phyloP scores from a whole-genome alignment of 2,888 invertebrate genomes.

The Trichopria drosophilae region DNA sequence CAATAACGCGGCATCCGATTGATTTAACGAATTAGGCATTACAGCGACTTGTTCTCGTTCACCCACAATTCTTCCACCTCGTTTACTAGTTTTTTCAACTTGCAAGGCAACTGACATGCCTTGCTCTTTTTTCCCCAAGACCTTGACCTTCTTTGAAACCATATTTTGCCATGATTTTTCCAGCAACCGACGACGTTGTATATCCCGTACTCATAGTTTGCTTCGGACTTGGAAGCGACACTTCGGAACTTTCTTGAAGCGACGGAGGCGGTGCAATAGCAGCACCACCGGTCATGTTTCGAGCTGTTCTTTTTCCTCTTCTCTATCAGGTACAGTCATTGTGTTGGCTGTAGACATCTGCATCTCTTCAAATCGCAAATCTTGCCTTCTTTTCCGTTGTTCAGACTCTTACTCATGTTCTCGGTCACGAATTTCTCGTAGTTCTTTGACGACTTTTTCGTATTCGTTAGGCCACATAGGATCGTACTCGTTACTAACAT shows the following conservation, averaged over 20 bases:
- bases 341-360: conserved; percentile 47
- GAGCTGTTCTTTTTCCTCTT: conserved; percentile 51
- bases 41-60: conserved; percentile 81
- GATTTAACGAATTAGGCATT: conserved; percentile 65
- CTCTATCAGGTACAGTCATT: conserved; percentile 52
- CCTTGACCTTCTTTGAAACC: conserved; percentile 99
- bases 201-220: conserved; percentile 60
- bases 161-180: conserved; percentile 99
- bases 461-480: conserved; percentile 99
- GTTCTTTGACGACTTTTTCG: conserved; percentile 88
- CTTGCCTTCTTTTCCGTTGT: conserved; percentile 59
- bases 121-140: conserved; percentile 94
- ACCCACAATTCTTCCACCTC: conserved; percentile 94
- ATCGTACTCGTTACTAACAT: conserved; percentile 94
- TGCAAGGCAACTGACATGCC: conserved; percentile 96
- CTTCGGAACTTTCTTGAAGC: conserved; percentile 67
- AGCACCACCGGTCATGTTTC: conserved; percentile 69
- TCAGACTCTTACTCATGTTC: conserved; percentile 68
- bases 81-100: conserved; percentile 96
- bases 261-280: conserved; percentile 97
- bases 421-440: conserved; percentile 72
- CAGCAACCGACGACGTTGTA: conserved; percentile 85
- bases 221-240: conserved; percentile 51
- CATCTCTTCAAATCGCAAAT: conserved; percentile 58
- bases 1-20: too few species aligned